Percentiles rank a stretch among this genome's conserved stretches.
phyloP scores from a whole-genome alignment of 2,797 vertebrate species.

The Petrocephalus schoutedeni region DNA sequence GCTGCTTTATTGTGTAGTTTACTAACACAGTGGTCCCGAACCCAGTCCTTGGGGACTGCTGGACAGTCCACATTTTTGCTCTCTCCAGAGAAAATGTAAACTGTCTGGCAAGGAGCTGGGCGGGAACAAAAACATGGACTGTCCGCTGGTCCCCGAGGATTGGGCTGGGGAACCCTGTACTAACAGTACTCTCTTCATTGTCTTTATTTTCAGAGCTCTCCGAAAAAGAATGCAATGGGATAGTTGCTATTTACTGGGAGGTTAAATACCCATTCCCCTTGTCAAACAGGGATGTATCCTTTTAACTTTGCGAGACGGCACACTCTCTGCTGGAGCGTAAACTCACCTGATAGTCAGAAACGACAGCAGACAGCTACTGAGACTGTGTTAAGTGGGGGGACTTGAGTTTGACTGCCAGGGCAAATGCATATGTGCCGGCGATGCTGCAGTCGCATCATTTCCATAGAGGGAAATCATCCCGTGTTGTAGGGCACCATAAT shows the following conservation, averaged over 20 bases:
- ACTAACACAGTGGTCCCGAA: background rate
- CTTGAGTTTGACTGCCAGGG: background rate
- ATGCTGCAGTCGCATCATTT: background rate
- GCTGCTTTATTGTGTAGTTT: background rate
- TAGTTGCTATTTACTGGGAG: constrained; percentile 80
- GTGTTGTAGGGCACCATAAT: background rate
- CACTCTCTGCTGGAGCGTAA: background rate
- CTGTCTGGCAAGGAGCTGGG: no score
- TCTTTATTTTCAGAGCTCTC: constrained; percentile 61
- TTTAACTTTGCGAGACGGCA: background rate
- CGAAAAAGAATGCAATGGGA: constrained; percentile 61
- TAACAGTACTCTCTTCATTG: background rate
- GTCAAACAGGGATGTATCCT: constrained; percentile 95
- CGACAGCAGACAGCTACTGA: background rate
- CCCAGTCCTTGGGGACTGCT: no score
- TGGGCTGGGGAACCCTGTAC: no score
- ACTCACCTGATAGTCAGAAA: background rate
- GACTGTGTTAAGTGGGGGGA: background rate
- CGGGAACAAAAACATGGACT: no score
- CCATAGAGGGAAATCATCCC: background rate
- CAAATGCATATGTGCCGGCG: background rate
- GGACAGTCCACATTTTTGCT: no score
- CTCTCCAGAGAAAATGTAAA: no score
- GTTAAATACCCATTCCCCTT: constrained; percentile 84
- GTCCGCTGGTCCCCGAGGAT: no score